Percentiles rank a stretch among this genome's conserved stretches.
Conservation (phyloP, 2,113 vertebrate genomes). For the Urocitellus parryii region DNA sequence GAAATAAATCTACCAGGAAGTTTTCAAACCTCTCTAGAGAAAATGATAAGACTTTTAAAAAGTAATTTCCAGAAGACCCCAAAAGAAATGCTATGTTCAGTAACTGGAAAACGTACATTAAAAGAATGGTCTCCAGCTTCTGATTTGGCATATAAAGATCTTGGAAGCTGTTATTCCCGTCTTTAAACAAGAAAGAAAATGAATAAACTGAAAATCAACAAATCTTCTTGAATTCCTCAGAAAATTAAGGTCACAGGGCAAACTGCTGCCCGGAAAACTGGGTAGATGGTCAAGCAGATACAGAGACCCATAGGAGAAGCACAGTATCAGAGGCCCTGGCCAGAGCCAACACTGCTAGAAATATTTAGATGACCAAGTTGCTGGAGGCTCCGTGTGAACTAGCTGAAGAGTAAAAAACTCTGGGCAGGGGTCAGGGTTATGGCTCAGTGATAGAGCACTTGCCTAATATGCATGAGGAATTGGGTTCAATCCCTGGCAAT, state of each 20-base stretch:
- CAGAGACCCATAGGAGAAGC: not conserved
- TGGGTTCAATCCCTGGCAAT: too few relatives aligned
- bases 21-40: not conserved
- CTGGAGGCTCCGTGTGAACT: not conserved
- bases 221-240: not conserved
- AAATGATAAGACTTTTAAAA: not conserved
- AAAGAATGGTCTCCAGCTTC: not conserved
- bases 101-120: not conserved
- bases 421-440: not conserved
- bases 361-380: not conserved
- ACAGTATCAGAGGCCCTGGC: not conserved
- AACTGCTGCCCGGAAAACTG: not conserved
- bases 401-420: slow-evolving; percentile 4
- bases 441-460: too few relatives aligned
- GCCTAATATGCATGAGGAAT: too few relatives aligned
- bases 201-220: slow-evolving; percentile 25
- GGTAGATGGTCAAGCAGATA: not conserved
- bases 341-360: not conserved
- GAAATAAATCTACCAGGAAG: not conserved
- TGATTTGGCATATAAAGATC: not conserved
- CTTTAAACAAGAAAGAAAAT: not conserved
- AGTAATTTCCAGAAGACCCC: not conserved
- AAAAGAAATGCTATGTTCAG: not conserved
- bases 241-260: not conserved
- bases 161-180: not conserved